These are phyloP conservation scores for Chionis minor DNA, from an alignment of 2,113 vertebrate genomes.

Conservation along the genomic window DNA sequence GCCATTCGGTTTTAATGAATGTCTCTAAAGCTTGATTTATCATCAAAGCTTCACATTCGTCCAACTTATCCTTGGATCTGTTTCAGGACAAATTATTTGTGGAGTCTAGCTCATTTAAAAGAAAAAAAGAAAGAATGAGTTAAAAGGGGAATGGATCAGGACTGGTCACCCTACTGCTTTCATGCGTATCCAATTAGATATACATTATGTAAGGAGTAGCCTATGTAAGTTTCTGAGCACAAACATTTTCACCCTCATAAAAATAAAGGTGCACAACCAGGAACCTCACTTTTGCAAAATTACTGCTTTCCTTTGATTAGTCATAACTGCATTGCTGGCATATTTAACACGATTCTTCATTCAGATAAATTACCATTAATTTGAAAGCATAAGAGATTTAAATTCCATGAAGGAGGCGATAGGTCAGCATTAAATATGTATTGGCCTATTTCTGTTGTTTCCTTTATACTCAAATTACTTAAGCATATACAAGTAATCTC, in stretches of 20 bases:
- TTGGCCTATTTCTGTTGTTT: slow-evolving; percentile 55
- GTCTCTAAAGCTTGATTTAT: slow-evolving; percentile 4
- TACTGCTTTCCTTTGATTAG: slow-evolving; percentile 18
- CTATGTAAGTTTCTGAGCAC: not conserved
- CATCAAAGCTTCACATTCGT: not conserved
- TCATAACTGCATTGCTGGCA: not conserved
- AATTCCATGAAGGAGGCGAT: slow-evolving; percentile 29
- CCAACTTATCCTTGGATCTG: not conserved
- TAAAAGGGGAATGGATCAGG: not conserved
- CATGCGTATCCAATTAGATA: not conserved
- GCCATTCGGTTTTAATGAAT: not conserved
- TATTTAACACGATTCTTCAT: slow-evolving; percentile 8
- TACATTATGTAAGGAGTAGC: not conserved
- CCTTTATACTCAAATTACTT: slow-evolving; percentile 7
- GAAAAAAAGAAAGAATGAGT: not conserved
- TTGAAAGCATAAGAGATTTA: slow-evolving; percentile 46
- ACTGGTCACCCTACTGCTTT: not conserved
- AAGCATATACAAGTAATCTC: not conserved
- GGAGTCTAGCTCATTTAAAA: not conserved
- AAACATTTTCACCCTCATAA: not conserved
- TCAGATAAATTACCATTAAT: slow-evolving; percentile 62
- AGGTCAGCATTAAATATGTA: slow-evolving; percentile 60
- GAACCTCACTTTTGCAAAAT: not conserved
- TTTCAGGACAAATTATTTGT: not conserved
- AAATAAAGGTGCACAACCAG: not conserved